Conservation (phyloP, 1,140 invertebrate species). For the Aphelenchoides avenae region DNA sequence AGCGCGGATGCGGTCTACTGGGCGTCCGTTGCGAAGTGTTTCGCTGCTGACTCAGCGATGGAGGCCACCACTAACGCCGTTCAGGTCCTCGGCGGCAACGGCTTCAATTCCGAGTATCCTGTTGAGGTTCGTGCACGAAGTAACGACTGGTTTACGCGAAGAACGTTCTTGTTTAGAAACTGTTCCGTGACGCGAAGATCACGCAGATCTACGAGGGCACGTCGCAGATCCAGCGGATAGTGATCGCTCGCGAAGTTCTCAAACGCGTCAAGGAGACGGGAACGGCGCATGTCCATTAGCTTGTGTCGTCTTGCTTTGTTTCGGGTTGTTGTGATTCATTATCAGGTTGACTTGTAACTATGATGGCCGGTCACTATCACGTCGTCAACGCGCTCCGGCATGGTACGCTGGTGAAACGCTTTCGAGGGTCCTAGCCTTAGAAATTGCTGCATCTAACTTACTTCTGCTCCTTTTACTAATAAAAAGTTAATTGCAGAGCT, state of each 20-base stretch:
- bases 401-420: too few species aligned
- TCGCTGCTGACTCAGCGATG: constrained; percentile 88
- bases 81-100: constrained; percentile 75
- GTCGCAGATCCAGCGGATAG: constrained; percentile 38
- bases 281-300: too few species aligned
- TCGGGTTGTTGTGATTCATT: too few species aligned
- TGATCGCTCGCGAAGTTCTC: constrained; percentile 24
- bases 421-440: too few species aligned
- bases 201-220: constrained; percentile 41
- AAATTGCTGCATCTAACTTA: too few species aligned
- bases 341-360: too few species aligned
- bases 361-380: too few species aligned
- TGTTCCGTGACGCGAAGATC: constrained; percentile 30
- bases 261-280: too few species aligned
- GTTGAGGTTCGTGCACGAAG: constrained; percentile 97
- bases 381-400: too few species aligned
- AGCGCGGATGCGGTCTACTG: constrained; percentile 75
- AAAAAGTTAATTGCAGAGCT: too few species aligned
- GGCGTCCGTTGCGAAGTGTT: constrained; percentile 74
- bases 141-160: constrained; percentile 89
- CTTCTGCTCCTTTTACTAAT: too few species aligned
- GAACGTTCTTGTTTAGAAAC: constrained; percentile 6
- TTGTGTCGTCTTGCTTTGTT: too few species aligned
- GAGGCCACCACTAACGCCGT: constrained; percentile 90
- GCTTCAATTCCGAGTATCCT: constrained; percentile 93